A percentile compares a stretch with the other conserved stretches of the same genome.
Evolutionary conservation across 1,140 invertebrate genomes (phyloP).

Genomic region (Mya arenaria): DNA sequence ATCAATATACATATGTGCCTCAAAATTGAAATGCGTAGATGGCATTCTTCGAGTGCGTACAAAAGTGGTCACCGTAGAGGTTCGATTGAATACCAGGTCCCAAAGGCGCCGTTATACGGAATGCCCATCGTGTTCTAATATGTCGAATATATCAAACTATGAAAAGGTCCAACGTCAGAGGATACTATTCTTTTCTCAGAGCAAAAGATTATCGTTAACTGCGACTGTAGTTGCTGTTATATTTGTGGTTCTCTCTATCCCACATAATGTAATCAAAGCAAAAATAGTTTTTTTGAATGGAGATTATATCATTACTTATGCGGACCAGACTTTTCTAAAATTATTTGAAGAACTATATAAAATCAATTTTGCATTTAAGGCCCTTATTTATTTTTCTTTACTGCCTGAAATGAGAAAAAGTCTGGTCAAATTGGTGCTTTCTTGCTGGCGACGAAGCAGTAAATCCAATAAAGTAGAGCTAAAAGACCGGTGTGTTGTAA

Average conservation of each 20-base stretch:
- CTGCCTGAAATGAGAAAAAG: slow-evolving; percentile 43
- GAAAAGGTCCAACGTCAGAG: slow-evolving; percentile 29
- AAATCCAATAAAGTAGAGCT: not conserved
- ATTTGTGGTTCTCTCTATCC: slow-evolving; percentile 57
- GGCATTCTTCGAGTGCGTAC: slow-evolving; percentile 33
- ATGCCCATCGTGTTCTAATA: slow-evolving; percentile 23
- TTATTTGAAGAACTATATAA: slow-evolving; percentile 51
- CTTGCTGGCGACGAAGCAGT: not conserved
- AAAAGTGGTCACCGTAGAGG: slow-evolving; percentile 25
- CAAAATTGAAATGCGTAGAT: slow-evolving; percentile 36
- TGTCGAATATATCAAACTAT: slow-evolving; percentile 18
- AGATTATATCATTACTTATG: slow-evolving; percentile 10
- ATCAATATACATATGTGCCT: slow-evolving; percentile 36
- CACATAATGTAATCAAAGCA: slow-evolving; percentile 59
- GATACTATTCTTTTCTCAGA: slow-evolving; percentile 45
- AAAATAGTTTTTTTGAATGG: slow-evolving; percentile 48
- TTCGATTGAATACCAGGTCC: slow-evolving; percentile 27
- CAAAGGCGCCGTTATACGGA: slow-evolving; percentile 30
- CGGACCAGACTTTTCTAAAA: slow-evolving; percentile 19
- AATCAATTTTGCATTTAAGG: slow-evolving; percentile 49
- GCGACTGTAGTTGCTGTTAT: slow-evolving; percentile 38
- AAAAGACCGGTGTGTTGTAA: not conserved
- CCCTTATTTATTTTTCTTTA: slow-evolving; percentile 36
- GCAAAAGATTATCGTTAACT: slow-evolving; percentile 39
- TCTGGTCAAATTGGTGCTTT: slow-evolving; percentile 1